Percentiles rank a stretch among this genome's conserved stretches.
Evolutionary conservation across 1,140 invertebrate genomes (phyloP).

Genomic region (Drosophila cardini): DNA sequence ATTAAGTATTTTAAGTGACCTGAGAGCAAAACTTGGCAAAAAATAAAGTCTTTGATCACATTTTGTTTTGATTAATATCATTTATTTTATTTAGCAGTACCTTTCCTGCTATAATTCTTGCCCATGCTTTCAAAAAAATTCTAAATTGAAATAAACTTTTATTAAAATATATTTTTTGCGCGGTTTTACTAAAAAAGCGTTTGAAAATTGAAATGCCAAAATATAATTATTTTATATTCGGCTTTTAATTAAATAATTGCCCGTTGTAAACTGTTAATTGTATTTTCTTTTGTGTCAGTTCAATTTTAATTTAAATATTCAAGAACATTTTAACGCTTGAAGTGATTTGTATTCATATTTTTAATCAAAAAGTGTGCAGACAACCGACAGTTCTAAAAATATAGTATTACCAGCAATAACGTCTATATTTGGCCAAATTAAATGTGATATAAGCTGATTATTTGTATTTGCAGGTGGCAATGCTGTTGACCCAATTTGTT

Average conservation of each 20-base stretch:
- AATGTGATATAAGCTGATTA: constrained; percentile 72
- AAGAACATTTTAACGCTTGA: constrained; percentile 66
- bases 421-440: constrained; percentile 40
- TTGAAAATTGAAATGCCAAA: not conserved
- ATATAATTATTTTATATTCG: constrained; percentile 8
- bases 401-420: not conserved
- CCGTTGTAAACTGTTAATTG: not conserved
- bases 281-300: constrained; percentile 3
- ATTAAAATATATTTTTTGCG: too few relatives aligned
- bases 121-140: too few relatives aligned
- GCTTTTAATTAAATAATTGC: not conserved
- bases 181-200: too few relatives aligned
- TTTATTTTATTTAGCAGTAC: too few relatives aligned
- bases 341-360: constrained; percentile 27
- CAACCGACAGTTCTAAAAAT: constrained; percentile 34
- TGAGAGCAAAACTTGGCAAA: too few relatives aligned
- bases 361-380: constrained; percentile 58
- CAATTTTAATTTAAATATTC: constrained; percentile 63
- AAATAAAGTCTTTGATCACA: too few relatives aligned
- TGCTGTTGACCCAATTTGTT: constrained; percentile 54
- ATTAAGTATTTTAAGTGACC: not conserved
- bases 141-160: not conserved
- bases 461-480: constrained; percentile 44
- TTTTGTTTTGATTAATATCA: too few relatives aligned
- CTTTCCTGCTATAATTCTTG: too few relatives aligned